phyloP scores from a whole-genome alignment of 2,113 vertebrate genomes.

The Ameiurus melas region DNA sequence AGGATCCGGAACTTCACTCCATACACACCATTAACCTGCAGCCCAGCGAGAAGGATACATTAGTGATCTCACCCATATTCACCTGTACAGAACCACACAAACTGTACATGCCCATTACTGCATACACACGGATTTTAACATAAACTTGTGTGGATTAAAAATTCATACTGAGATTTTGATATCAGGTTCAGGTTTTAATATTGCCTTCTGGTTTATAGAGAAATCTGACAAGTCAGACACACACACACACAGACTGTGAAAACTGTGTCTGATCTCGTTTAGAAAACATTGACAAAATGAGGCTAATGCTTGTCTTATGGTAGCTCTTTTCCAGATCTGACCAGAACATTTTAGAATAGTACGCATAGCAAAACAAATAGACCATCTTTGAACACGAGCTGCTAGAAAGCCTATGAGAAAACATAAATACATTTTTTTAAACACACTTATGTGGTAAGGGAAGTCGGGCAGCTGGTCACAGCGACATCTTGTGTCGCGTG shows the following conservation, averaged over 20 bases:
- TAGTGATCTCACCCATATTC: conserved; percentile 63
- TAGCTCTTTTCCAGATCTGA: neutral
- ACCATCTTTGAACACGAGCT: neutral
- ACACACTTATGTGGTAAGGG: neutral
- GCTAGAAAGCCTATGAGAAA: neutral
- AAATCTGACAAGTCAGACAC: neutral
- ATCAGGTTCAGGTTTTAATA: neutral
- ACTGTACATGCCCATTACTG: conserved; percentile 20
- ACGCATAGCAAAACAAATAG: neutral
- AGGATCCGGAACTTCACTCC: conserved; percentile 69
- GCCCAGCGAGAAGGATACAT: conserved; percentile 57
- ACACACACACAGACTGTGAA: neutral
- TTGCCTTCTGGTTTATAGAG: neutral
- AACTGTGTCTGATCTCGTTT: neutral
- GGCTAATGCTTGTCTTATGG: neutral
- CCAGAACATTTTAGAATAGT: neutral
- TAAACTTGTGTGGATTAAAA: neutral
- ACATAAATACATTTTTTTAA: neutral
- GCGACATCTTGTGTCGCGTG: neutral
- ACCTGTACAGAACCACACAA: conserved; percentile 43
- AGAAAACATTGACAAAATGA: neutral
- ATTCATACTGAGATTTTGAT: neutral
- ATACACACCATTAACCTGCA: conserved; percentile 69
- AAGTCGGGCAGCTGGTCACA: neutral
- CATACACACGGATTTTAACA: conserved; percentile 4